A percentile compares a stretch with the other conserved stretches of the same genome.
Evolutionary conservation across 2,888 invertebrate species (phyloP).

Genomic region (Clepsis dumicolana): DNA sequence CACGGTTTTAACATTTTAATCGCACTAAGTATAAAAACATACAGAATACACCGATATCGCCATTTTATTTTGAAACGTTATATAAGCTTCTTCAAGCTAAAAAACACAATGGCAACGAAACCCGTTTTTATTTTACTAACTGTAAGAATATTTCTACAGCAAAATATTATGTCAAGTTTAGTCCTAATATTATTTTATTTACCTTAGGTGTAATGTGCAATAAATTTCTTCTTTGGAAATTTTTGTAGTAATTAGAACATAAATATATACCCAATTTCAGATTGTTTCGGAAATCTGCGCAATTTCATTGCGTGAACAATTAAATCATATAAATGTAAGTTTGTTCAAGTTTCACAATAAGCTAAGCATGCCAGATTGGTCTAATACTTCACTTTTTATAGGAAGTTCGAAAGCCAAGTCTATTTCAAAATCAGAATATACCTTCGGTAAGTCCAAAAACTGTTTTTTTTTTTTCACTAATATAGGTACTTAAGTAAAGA

Average conservation of each 20-base stretch:
- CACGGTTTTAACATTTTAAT: not conserved
- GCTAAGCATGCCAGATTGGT: not conserved
- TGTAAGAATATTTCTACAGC: not conserved
- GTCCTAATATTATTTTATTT: not conserved
- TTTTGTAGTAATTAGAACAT: not conserved
- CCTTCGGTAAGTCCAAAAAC: not conserved
- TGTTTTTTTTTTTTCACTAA: too few relatives aligned
- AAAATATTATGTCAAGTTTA: not conserved
- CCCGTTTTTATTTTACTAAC: not conserved
- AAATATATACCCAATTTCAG: not conserved
- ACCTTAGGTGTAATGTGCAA: not conserved
- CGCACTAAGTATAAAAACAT: not conserved
- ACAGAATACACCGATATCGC: not conserved
- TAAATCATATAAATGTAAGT: slow-evolving; percentile 4
- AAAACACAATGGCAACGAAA: not conserved
- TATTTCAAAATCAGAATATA: not conserved
- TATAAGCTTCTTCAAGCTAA: not conserved
- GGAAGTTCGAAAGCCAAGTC: not conserved
- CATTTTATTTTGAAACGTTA: not conserved
- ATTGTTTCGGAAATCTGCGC: not conserved
- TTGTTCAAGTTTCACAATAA: not conserved
- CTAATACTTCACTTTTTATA: not conserved
- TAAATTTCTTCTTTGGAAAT: too few relatives aligned
- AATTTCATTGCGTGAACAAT: not conserved
- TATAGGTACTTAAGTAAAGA: too few relatives aligned